phyloP scores from a whole-genome alignment of 2,113 vertebrate species.

The Crotalus horridus region DNA sequence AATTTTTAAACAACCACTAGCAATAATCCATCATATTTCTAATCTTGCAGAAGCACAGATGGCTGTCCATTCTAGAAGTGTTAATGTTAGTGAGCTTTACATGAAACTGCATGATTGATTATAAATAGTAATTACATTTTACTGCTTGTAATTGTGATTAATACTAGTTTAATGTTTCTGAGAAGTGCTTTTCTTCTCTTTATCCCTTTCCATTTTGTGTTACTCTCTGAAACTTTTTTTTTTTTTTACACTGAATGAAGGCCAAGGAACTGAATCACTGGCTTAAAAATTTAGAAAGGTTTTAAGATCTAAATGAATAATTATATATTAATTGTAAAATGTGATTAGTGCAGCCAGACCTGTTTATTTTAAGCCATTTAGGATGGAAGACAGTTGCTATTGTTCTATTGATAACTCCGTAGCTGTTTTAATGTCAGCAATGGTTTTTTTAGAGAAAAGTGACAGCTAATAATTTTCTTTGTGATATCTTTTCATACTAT shows the following conservation, averaged over 20 bases:
- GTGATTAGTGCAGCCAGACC: constrained; percentile 4
- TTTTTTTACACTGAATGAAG: not conserved
- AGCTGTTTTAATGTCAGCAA: not conserved
- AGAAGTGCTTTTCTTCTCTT: constrained; percentile 46
- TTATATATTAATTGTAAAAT: constrained; percentile 22
- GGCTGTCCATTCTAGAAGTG: constrained; percentile 64
- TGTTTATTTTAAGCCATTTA: constrained; percentile 35
- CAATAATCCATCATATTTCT: constrained; percentile 67
- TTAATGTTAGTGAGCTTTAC: constrained; percentile 51
- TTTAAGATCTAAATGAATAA: constrained; percentile 34
- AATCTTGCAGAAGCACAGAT: constrained; percentile 63
- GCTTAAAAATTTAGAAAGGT: constrained; percentile 26
- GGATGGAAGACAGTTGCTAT: constrained; percentile 10
- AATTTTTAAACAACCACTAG: constrained; percentile 39
- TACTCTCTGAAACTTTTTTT: not conserved
- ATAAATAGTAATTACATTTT: constrained; percentile 55
- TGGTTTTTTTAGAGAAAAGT: constrained; percentile 20
- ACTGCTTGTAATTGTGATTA: constrained; percentile 63
- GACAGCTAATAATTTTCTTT: constrained; percentile 44
- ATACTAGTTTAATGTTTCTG: constrained; percentile 58
- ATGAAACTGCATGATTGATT: constrained; percentile 62
- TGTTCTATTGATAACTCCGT: constrained; percentile 8
- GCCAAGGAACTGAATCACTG: constrained; percentile 27
- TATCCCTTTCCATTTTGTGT: not conserved
- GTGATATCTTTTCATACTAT: constrained; percentile 7